A percentile compares a stretch with the other conserved stretches of the same genome.
Conservation (phyloP, 2,888 invertebrate genomes). For the Leucoma salicis region DNA sequence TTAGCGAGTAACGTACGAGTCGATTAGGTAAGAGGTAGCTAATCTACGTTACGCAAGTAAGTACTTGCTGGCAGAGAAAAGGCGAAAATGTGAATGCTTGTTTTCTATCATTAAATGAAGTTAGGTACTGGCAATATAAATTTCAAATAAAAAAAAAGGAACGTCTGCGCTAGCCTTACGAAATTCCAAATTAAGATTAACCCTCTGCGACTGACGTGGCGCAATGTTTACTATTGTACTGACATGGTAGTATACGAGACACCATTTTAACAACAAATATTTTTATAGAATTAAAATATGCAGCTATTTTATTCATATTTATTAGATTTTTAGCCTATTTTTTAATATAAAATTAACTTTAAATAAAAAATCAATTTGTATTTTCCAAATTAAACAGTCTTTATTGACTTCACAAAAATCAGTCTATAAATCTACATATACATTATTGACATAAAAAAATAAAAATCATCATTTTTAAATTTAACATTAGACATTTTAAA, state of each 20-base stretch:
- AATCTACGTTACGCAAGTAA: no score
- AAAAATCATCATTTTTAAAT: slow-evolving; percentile 1
- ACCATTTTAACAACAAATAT: not conserved
- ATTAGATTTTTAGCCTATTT: slow-evolving; percentile 3
- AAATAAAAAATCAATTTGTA: not conserved
- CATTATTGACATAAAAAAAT: slow-evolving; percentile 1
- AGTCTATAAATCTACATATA: slow-evolving; percentile 4
- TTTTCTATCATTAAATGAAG: no score
- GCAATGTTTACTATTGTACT: not conserved
- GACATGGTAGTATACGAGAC: not conserved
- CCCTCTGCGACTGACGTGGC: not conserved
- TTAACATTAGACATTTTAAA: slow-evolving; percentile 1
- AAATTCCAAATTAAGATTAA: no score
- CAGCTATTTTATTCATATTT: not conserved
- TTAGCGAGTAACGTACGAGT: no score
- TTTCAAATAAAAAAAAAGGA: no score
- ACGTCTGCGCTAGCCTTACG: no score
- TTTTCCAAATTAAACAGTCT: not conserved
- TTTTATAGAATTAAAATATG: slow-evolving; percentile 1
- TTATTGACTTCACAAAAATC: slow-evolving; percentile 2
- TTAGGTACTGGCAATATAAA: no score
- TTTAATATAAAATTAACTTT: slow-evolving; percentile 15
- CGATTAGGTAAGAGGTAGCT: no score
- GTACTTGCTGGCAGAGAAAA: no score
- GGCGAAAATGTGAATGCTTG: no score